phyloP scores from a whole-genome alignment of 2,888 invertebrate genomes.

The Tethea ocularis region DNA sequence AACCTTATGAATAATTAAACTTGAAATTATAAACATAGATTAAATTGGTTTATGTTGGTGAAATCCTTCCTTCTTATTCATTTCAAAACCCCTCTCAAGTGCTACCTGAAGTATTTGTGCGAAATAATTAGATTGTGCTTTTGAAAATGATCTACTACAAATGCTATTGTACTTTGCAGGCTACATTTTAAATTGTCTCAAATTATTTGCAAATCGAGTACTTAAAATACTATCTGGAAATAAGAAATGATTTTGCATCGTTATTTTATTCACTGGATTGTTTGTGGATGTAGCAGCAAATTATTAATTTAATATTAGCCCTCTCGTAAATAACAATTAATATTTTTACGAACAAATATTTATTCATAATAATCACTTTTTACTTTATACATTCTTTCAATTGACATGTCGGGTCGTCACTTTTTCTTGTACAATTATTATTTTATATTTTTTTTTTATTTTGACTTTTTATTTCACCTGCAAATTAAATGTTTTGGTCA shows the following conservation, averaged over 20 bases:
- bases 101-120: slow-evolving; percentile 42
- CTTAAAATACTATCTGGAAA: neutral
- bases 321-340: slow-evolving; percentile 36
- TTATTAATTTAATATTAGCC: slow-evolving; percentile 28
- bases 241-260: neutral
- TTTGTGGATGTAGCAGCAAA: slow-evolving; percentile 21
- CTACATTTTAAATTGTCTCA: slow-evolving; percentile 34
- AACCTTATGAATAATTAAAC: neutral
- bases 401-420: slow-evolving; percentile 81
- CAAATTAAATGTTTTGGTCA: slow-evolving; percentile 39
- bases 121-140: slow-evolving; percentile 41
- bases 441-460: slow-evolving; percentile 54
- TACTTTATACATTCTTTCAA: slow-evolving; percentile 77
- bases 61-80: neutral
- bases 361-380: slow-evolving; percentile 65
- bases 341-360: slow-evolving; percentile 40
- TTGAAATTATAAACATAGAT: neutral
- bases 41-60: neutral
- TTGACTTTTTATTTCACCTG: slow-evolving; percentile 48
- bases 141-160: slow-evolving; percentile 41
- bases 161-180: slow-evolving; percentile 77
- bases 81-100: slow-evolving; percentile 22
- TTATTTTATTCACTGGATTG: neutral
- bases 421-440: slow-evolving; percentile 76
- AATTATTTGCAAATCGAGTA: slow-evolving; percentile 17